Evolutionary conservation across 2,113 vertebrate species (phyloP).

Genomic region (Lonchura striata): DNA sequence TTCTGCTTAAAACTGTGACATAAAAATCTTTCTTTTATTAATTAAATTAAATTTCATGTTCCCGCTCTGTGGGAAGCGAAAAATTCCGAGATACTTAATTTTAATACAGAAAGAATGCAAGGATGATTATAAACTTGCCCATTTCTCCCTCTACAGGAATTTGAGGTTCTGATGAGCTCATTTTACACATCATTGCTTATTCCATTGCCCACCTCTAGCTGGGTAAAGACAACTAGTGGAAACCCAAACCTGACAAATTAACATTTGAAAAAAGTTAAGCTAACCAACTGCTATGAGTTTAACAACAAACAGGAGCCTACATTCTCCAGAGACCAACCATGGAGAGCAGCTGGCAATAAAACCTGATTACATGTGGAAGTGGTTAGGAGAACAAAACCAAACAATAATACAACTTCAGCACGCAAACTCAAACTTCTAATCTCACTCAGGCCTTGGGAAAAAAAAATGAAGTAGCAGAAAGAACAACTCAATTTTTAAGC

Average conservation of each 20-base stretch:
- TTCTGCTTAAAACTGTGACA: neutral
- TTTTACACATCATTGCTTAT: neutral
- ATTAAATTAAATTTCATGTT: slow-evolving; percentile 40
- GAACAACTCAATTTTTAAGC: neutral
- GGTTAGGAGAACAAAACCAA: slow-evolving; percentile 43
- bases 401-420: slow-evolving; percentile 23
- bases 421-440: neutral
- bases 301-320: slow-evolving; percentile 2
- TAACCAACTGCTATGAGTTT: neutral
- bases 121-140: neutral
- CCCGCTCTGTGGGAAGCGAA: slow-evolving; percentile 2
- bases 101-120: neutral
- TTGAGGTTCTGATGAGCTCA: neutral
- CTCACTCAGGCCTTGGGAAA: neutral
- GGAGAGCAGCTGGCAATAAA: slow-evolving; percentile 24
- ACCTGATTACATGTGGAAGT: slow-evolving; percentile 30
- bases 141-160: slow-evolving; percentile 22
- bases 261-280: slow-evolving; percentile 29
- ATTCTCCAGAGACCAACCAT: neutral
- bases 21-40: slow-evolving; percentile 1
- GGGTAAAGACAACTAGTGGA: neutral
- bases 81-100: neutral
- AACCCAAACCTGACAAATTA: slow-evolving; percentile 1
- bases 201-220: neutral
- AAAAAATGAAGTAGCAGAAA: neutral